Evolutionary conservation across 2,113 vertebrate genomes (phyloP).

Genomic region (Pelobates fuscus): DNA sequence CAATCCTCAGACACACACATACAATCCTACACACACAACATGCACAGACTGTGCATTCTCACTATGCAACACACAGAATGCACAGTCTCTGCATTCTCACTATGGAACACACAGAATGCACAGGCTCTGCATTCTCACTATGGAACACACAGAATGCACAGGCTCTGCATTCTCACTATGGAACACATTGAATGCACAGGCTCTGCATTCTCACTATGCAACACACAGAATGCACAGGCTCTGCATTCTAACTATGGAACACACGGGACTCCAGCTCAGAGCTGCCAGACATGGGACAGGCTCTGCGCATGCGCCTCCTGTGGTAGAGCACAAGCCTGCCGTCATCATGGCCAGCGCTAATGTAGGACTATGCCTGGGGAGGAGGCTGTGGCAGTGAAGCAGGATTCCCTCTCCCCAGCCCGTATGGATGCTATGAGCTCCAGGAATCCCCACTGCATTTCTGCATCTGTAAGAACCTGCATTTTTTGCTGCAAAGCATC

Average conservation of each 20-base stretch:
- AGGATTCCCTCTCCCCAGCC: conserved; percentile 40
- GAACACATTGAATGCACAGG: too few species aligned
- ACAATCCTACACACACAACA: too few species aligned
- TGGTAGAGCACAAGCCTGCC: neutral
- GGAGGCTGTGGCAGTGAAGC: conserved; percentile 16
- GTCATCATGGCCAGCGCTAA: conserved; percentile 22
- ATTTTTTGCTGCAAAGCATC: conserved; percentile 8
- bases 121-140: too few species aligned
- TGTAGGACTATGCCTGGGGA: conserved; percentile 17
- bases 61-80: too few species aligned
- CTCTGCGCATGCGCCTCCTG: conserved; percentile 5
- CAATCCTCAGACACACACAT: too few species aligned
- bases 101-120: too few species aligned
- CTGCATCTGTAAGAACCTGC: neutral
- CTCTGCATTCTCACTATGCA: neutral
- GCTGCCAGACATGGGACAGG: neutral
- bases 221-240: neutral
- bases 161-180: too few species aligned
- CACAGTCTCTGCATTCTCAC: too few species aligned
- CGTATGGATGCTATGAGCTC: conserved; percentile 32
- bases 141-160: too few species aligned
- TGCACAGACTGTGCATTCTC: too few species aligned
- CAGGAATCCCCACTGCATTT: conserved; percentile 4
- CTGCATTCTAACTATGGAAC: too few species aligned
- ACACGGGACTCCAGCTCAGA: too few species aligned